These are phyloP conservation scores for Nematostella vectensis DNA, from an alignment of 92 coral and sea anemone genomes.

Conservation along the genomic window DNA sequence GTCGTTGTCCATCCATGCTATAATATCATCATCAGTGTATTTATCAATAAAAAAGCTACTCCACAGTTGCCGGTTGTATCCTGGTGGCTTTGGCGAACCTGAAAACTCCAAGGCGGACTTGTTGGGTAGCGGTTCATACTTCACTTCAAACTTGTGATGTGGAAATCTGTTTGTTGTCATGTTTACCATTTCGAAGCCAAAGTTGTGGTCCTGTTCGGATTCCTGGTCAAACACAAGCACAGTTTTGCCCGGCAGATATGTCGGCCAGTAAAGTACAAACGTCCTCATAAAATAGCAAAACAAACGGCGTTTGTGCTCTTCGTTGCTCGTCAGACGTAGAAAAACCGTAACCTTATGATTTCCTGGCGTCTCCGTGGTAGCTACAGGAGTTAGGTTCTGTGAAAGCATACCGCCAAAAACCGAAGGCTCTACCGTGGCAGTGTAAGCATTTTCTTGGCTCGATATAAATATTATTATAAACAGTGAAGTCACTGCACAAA, in stretches of 20 bases:
- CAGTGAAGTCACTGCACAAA: too few species aligned
- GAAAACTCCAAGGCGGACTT: constrained; percentile 6
- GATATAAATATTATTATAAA: too few species aligned
- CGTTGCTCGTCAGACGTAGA: too few species aligned
- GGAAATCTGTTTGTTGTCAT: constrained; percentile 7
- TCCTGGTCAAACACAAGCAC: constrained; percentile 17
- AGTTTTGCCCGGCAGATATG: neutral
- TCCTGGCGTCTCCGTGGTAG: too few species aligned
- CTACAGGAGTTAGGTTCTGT: too few species aligned
- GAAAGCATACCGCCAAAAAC: too few species aligned
- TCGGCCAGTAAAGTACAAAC: neutral
- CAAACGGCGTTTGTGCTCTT: neutral
- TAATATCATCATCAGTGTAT: constrained; percentile 18
- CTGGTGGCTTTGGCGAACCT: neutral
- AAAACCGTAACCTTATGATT: too few species aligned
- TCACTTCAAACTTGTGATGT: neutral
- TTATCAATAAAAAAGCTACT: constrained; percentile 15
- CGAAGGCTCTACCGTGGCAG: too few species aligned
- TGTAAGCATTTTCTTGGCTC: too few species aligned
- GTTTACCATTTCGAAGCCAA: neutral
- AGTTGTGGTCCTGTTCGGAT: constrained; percentile 5
- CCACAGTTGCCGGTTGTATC: neutral
- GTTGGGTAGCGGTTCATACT: constrained; percentile 8
- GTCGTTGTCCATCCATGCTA: constrained; percentile 39
- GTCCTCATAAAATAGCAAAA: neutral